phyloP scores from a whole-genome alignment of 2,113 vertebrate species.

The Speoplatyrhinus poulsoni region DNA sequence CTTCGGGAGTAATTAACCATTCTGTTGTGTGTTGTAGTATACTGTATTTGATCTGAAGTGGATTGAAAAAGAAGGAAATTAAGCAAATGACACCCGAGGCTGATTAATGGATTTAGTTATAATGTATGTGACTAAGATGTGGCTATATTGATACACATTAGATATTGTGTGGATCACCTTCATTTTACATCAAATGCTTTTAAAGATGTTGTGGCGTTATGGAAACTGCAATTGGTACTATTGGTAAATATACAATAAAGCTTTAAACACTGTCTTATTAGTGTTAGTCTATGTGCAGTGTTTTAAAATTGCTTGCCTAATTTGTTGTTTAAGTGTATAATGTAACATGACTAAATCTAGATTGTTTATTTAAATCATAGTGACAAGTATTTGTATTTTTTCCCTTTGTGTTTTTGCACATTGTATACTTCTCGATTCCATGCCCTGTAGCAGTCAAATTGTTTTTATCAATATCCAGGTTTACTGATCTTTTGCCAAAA shows the following conservation, averaged over 20 bases:
- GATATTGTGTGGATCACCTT: slow-evolving; percentile 23
- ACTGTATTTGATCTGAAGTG: slow-evolving; percentile 20
- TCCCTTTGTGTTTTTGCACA: too few species aligned
- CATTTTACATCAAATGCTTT: slow-evolving; percentile 39
- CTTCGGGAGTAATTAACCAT: background rate
- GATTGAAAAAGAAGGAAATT: slow-evolving; percentile 3
- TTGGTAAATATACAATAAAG: slow-evolving; percentile 28
- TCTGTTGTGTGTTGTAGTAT: background rate
- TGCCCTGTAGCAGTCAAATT: too few species aligned
- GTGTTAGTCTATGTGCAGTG: too few species aligned
- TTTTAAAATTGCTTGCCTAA: too few species aligned
- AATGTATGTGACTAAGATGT: slow-evolving; percentile 4
- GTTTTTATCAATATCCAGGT: background rate
- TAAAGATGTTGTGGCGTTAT: slow-evolving; percentile 17
- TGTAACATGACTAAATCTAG: background rate
- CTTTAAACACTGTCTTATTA: slow-evolving; percentile 1
- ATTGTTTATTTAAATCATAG: background rate
- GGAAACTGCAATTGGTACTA: slow-evolving; percentile 1
- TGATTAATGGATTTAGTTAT: too few species aligned
- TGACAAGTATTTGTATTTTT: too few species aligned
- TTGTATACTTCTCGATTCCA: too few species aligned
- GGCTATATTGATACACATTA: slow-evolving; percentile 19
- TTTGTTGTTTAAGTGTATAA: background rate
- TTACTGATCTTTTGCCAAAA: background rate
- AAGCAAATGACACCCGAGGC: too few species aligned